Percentiles rank a stretch among this genome's conserved stretches.
These are phyloP conservation scores for Intellagama lesueurii DNA, from an alignment of 2,797 vertebrate species.

Conservation along the genomic window DNA sequence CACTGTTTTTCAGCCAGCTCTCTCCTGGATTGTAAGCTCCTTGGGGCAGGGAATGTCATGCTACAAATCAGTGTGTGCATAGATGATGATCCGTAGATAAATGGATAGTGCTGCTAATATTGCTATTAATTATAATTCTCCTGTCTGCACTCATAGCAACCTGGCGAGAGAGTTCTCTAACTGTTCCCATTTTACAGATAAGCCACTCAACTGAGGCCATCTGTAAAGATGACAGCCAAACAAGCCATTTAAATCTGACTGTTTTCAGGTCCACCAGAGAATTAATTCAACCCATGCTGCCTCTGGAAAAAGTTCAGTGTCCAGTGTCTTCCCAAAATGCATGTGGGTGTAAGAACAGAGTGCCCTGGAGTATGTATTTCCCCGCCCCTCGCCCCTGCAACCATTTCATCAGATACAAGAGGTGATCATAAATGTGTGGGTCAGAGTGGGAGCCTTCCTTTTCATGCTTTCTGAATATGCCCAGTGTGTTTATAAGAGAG, in stretches of 20 bases:
- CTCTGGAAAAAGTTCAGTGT: too few relatives aligned
- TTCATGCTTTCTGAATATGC: too few relatives aligned
- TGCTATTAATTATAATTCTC: neutral
- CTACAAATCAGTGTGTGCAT: neutral
- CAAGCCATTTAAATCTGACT: too few relatives aligned
- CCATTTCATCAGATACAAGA: too few relatives aligned
- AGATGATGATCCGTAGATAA: neutral
- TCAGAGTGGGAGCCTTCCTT: too few relatives aligned
- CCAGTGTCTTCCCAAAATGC: too few relatives aligned
- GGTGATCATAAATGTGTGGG: too few relatives aligned
- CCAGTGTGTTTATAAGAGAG: too few relatives aligned
- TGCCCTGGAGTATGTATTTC: neutral
- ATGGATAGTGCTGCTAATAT: too few relatives aligned
- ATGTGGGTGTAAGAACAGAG: neutral
- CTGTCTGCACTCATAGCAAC: neutral
- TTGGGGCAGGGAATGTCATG: neutral
- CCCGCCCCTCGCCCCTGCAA: neutral
- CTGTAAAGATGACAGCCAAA: neutral
- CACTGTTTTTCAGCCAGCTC: neutral
- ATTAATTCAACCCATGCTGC: neutral
- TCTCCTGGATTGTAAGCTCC: neutral
- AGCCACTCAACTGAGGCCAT: neutral
- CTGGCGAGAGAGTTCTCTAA: neutral
- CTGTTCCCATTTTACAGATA: neutral
- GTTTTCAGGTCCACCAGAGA: neutral